Base-by-base conservation (phyloP, 2,888 invertebrate genomes). In the Pollenia amentaria region DNA sequence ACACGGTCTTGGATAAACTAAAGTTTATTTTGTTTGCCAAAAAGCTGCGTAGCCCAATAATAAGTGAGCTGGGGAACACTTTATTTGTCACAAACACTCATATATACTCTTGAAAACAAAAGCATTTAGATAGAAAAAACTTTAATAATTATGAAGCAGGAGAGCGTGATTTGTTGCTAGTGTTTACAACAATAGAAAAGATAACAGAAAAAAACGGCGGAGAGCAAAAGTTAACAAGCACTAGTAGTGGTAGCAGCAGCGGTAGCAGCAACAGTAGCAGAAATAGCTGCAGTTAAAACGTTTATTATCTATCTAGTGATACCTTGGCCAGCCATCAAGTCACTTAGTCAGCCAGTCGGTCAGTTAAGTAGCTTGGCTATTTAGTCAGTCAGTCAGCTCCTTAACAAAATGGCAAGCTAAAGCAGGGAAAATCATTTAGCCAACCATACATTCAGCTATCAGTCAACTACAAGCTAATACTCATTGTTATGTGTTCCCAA, bases 1-100 rank as follows among this genome's bases (percentile, higher is more conserved):
- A 69, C 87, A 83, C 89, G 87, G 85, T 88, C 88, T 88, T 88
- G 85, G 85, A 87, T 88, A 88, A 88, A 89, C 89, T 89, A 81
- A 88, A 87, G 81, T 87, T 87, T 70, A 42, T 67, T 42, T 67
- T 73, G 60, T 48, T 70, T 60, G 60, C 82, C 65, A 65, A 77
- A 86, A 88, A 81, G 77, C 80, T 86, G 77, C 82, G 84, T 82
- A 85, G 77, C 57, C 72, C 67, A 57, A 57, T 57, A 72, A 82
- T 83, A 62, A 62, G 77, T 75, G 75, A 60, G 78, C 75, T 62
- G 76, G 79, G 79, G 64, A 72, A 69, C 44, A 60, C 57, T 72
- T 44, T 38, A 79, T 48, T 48, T 40, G 40, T 21, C 16, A 51
- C 21, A 77, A 12, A 53, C 65, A 60, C 69, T 65, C 79, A 51